These are phyloP conservation scores for Rhaphigaster nebulosa DNA, from an alignment of 2,888 invertebrate species.

Conservation along the genomic window DNA sequence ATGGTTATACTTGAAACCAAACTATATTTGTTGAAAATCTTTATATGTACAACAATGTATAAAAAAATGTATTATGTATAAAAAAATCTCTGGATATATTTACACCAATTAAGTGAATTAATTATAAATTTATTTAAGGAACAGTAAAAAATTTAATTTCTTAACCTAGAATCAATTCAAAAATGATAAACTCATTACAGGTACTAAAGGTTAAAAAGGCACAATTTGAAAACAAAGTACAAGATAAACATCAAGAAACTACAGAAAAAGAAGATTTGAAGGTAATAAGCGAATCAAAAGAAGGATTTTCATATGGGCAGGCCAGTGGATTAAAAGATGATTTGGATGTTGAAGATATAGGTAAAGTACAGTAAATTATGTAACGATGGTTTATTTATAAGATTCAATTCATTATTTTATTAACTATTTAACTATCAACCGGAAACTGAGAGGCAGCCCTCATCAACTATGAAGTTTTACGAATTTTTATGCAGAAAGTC, in stretches of 20 bases:
- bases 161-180: not conserved
- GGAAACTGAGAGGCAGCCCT: too few species aligned
- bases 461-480: too few species aligned
- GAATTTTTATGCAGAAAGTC: too few species aligned
- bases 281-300: slow-evolving; percentile 14
- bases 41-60: too few species aligned
- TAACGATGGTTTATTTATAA: not conserved
- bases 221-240: slow-evolving; percentile 75
- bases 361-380: slow-evolving; percentile 26
- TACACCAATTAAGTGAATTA: too few species aligned
- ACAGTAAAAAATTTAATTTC: not conserved
- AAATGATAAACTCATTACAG: slow-evolving; percentile 67
- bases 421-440: too few species aligned
- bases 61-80: too few species aligned
- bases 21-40: too few species aligned
- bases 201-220: slow-evolving; percentile 81
- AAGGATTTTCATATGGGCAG: slow-evolving; percentile 75
- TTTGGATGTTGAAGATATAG: slow-evolving; percentile 80
- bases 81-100: too few species aligned
- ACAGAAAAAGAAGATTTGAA: slow-evolving; percentile 15
- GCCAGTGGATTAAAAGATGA: slow-evolving; percentile 82
- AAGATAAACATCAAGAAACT: not conserved
- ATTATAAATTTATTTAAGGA: not conserved
- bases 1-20: too few species aligned
- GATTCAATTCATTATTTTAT: not conserved